phyloP scores from a whole-genome alignment of 53 echinoderm and acorn worm genomes.

The Paracentrotus lividus region DNA sequence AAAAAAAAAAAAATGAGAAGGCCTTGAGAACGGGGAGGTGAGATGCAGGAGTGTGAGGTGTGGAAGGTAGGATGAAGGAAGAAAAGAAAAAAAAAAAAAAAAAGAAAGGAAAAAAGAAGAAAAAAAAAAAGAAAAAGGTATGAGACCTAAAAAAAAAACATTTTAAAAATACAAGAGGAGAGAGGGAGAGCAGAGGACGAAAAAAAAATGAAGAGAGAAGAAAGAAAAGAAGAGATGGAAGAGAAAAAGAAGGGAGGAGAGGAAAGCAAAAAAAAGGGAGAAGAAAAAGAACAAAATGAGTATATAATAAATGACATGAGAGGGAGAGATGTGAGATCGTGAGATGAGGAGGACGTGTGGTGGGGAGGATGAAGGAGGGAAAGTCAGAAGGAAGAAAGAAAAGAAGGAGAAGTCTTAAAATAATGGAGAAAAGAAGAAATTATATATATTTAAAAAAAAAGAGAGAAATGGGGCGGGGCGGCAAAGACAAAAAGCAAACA shows the following conservation, averaged over 20 bases:
- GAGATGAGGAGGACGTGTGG: neutral
- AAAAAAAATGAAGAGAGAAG: neutral
- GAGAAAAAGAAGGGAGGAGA: neutral
- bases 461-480: too few relatives aligned
- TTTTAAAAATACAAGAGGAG: too few relatives aligned
- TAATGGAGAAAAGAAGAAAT: neutral
- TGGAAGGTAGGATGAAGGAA: too few relatives aligned
- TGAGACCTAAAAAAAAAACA: too few relatives aligned
- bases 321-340: neutral
- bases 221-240: neutral
- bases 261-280: neutral
- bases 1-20: too few relatives aligned
- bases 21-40: too few relatives aligned
- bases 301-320: neutral
- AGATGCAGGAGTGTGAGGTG: too few relatives aligned
- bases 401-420: neutral
- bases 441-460: too few relatives aligned
- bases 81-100: too few relatives aligned
- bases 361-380: neutral
- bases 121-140: too few relatives aligned
- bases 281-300: neutral
- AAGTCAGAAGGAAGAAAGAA: neutral
- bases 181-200: neutral
- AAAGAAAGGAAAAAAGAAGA: too few relatives aligned
- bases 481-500: too few relatives aligned